A percentile compares a stretch with the other conserved stretches of the same genome.
These are phyloP conservation scores for Notodromas monacha DNA, from an alignment of 2,888 invertebrate species.

Conservation along the genomic window DNA sequence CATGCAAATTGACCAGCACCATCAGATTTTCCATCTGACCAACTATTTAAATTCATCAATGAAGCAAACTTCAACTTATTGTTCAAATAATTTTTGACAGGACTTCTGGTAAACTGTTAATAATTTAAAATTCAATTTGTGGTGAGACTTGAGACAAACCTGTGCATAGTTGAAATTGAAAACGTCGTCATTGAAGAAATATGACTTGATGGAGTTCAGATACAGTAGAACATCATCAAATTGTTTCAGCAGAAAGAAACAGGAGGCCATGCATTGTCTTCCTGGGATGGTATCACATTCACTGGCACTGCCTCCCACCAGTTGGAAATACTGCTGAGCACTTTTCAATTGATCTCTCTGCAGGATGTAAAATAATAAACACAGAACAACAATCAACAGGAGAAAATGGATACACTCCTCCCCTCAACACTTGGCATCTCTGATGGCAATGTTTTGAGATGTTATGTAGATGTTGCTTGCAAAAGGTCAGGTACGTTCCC, in stretches of 20 bases:
- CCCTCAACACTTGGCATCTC: too few relatives aligned
- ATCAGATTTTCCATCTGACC: background rate
- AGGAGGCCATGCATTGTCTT: constrained; percentile 90
- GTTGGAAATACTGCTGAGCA: constrained; percentile 79
- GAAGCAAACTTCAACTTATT: constrained; percentile 10
- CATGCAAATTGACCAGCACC: too few relatives aligned
- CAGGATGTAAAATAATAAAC: constrained; percentile 11
- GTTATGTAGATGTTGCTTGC: too few relatives aligned
- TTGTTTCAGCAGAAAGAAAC: constrained; percentile 68
- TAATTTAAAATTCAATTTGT: too few relatives aligned
- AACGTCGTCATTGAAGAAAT: constrained; percentile 55
- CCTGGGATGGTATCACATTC: constrained; percentile 89
- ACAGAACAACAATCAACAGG: too few relatives aligned
- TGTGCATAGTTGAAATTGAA: constrained; percentile 65
- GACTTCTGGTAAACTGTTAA: too few relatives aligned
- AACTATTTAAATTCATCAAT: background rate
- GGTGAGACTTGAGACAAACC: too few relatives aligned
- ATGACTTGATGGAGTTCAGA: constrained; percentile 82
- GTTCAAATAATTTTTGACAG: too few relatives aligned
- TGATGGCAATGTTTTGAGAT: too few relatives aligned
- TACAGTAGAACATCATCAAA: constrained; percentile 89
- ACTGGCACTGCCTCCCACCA: constrained; percentile 78
- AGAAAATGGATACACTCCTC: too few relatives aligned
- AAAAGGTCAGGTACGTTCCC: too few relatives aligned
- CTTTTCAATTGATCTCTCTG: constrained; percentile 73